Conservation (phyloP, 2,797 vertebrate species). For the Ceyx erithaca region DNA sequence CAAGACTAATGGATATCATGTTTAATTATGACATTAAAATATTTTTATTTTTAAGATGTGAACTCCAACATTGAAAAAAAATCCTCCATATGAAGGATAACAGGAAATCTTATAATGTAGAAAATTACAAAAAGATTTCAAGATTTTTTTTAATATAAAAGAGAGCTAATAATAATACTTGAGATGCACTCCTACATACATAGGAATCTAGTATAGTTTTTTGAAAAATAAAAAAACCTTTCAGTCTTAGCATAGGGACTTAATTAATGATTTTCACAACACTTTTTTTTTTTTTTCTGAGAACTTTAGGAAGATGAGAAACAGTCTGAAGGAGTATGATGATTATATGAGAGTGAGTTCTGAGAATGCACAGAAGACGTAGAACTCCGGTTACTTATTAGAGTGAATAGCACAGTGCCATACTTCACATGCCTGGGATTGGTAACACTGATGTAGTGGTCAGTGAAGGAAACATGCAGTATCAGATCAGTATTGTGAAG, state of each 20-base stretch:
- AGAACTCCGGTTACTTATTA: not conserved
- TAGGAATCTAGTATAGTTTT: not conserved
- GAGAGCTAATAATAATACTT: not conserved
- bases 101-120: not conserved
- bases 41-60: not conserved
- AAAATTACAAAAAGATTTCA: not conserved
- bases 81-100: not conserved
- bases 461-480: not conserved
- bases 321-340: not conserved
- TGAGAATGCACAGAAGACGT: not conserved
- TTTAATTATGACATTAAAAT: not conserved
- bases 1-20: not conserved
- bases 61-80: not conserved
- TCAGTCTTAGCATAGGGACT: not conserved
- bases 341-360: not conserved
- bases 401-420: not conserved
- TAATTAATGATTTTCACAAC: not conserved
- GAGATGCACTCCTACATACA: rapidly evolving
- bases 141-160: not conserved
- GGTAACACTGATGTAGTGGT: not conserved
- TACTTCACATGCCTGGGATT: not conserved
- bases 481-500: not conserved
- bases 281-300: not conserved
- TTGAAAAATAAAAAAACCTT: not conserved
- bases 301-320: not conserved